Evolutionary conservation across 2,113 vertebrate species (phyloP).

Genomic region (Heterocephalus glaber): DNA sequence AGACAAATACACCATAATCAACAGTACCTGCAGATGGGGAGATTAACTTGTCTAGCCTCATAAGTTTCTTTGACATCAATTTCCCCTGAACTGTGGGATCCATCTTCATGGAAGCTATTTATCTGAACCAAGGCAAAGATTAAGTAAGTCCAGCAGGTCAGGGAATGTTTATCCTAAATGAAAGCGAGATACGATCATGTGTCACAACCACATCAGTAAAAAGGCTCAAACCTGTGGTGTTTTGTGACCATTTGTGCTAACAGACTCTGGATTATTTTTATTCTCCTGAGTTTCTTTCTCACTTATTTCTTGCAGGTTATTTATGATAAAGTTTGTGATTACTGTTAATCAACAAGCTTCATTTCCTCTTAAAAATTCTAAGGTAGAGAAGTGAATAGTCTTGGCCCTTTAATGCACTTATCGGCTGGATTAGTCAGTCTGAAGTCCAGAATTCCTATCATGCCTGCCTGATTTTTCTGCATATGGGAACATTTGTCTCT

Average conservation of each 20-base stretch:
- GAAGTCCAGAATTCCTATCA: not conserved
- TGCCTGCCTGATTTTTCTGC: not conserved
- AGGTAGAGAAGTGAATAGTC: not conserved
- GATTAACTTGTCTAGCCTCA: conserved; percentile 48
- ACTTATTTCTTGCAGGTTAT: conserved; percentile 59
- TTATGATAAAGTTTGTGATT: conserved; percentile 65
- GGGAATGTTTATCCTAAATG: conserved; percentile 63
- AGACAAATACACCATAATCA: not conserved
- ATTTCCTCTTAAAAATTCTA: conserved; percentile 71
- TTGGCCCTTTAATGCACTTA: not conserved
- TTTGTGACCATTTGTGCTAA: conserved; percentile 58
- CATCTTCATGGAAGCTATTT: conserved; percentile 47
- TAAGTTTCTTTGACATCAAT: conserved; percentile 28
- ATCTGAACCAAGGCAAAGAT: conserved; percentile 24
- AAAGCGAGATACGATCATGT: conserved; percentile 10
- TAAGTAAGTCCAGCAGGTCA: not conserved
- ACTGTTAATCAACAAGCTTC: conserved; percentile 9
- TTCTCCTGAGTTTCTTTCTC: not conserved
- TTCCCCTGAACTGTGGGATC: conserved; percentile 36
- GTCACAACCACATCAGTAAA: conserved; percentile 2
- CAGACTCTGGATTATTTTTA: not conserved
- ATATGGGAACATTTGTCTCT: not conserved
- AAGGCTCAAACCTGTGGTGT: not conserved
- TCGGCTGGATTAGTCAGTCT: conserved; percentile 3
- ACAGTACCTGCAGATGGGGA: not conserved